Evolutionary conservation across 2,888 invertebrate genomes (phyloP).

Genomic region (Lampropteryx suffumata): DNA sequence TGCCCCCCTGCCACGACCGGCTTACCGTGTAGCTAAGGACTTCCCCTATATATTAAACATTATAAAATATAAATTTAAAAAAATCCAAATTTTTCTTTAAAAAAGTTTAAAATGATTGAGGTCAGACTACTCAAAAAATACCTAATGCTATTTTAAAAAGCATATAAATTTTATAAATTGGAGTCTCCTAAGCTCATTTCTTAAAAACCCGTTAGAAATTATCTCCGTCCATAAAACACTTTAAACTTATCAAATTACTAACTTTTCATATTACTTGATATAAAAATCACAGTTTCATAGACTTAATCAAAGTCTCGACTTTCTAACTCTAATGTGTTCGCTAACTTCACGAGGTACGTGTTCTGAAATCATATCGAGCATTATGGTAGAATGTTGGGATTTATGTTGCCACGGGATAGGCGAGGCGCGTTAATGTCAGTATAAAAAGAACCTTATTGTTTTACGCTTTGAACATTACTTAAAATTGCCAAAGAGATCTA

Average conservation of each 20-base stretch:
- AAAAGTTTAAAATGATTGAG: too few relatives aligned
- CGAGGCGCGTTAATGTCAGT: not conserved
- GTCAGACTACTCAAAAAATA: too few relatives aligned
- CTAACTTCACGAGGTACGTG: conserved; percentile 36
- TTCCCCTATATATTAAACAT: too few relatives aligned
- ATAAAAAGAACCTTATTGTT: not conserved
- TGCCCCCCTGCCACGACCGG: too few relatives aligned
- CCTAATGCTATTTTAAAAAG: too few relatives aligned
- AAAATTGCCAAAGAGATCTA: not conserved
- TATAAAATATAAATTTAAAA: too few relatives aligned
- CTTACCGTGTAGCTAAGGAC: too few relatives aligned
- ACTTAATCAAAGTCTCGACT: conserved; percentile 17
- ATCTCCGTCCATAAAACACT: conserved; percentile 1
- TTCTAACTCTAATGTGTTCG: conserved; percentile 33
- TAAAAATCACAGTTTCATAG: conserved; percentile 17
- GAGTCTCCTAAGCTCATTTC: not conserved
- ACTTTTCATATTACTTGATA: conserved; percentile 17
- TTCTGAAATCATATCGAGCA: conserved; percentile 32
- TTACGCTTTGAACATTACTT: not conserved
- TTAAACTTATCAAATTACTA: conserved; percentile 21
- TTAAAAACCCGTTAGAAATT: not conserved
- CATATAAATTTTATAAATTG: not conserved
- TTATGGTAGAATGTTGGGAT: conserved; percentile 4
- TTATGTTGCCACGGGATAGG: conserved; percentile 2
- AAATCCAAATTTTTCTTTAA: too few relatives aligned